These are phyloP conservation scores for Pygoscelis antarcticus DNA, from an alignment of 2,113 vertebrate genomes.

Conservation along the genomic window DNA sequence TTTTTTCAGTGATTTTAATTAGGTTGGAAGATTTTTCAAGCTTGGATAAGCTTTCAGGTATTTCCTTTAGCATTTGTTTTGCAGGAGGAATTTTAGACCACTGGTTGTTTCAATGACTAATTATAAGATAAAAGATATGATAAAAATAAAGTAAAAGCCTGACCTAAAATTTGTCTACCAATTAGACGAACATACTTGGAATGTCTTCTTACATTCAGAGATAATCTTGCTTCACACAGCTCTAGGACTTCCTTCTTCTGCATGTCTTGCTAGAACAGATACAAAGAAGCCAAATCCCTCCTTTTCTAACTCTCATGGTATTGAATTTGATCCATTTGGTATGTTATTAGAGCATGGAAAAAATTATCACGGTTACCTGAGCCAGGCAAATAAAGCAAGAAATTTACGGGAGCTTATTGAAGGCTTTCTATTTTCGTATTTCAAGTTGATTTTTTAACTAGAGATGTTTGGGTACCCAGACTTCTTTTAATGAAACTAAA, in stretches of 20 bases:
- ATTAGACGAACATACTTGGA: background rate
- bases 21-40: slow-evolving; percentile 8
- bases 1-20: slow-evolving; percentile 8
- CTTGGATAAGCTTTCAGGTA: background rate
- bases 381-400: background rate
- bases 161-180: background rate
- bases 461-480: background rate
- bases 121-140: background rate
- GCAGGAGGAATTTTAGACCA: background rate
- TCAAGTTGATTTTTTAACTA: background rate
- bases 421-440: background rate
- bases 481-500: background rate
- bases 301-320: background rate
- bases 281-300: background rate
- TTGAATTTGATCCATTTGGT: background rate
- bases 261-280: background rate
- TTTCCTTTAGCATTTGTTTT: background rate
- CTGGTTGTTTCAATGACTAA: background rate
- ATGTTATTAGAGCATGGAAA: background rate
- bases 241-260: background rate
- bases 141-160: background rate
- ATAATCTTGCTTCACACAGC: background rate
- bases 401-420: background rate
- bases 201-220: background rate
- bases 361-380: background rate